Conservation (phyloP, 2,888 invertebrate genomes). For the Perdita meconis region DNA sequence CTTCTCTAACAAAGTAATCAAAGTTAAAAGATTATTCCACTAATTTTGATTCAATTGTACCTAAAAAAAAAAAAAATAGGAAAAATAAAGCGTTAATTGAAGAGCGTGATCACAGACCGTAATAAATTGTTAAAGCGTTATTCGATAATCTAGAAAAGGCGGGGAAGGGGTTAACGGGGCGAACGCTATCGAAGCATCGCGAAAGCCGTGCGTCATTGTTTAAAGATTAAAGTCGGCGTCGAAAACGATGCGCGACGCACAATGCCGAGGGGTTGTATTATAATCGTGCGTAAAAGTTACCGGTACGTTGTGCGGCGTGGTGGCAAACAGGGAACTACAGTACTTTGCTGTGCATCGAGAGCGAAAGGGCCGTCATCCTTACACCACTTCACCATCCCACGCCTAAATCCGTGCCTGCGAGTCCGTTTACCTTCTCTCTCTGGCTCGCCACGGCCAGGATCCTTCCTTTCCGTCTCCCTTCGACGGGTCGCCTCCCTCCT, state of each 20-base stretch:
- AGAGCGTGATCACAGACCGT: too few species aligned
- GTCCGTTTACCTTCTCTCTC: constrained; percentile 56
- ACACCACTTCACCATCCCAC: constrained; percentile 61
- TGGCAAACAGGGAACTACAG: constrained; percentile 46
- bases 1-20: too few species aligned
- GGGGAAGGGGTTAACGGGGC: too few species aligned
- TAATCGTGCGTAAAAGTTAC: constrained; percentile 43
- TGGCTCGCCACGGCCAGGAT: constrained; percentile 9
- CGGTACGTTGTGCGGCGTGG: constrained; percentile 23
- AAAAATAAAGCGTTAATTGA: too few species aligned
- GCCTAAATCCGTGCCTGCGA: constrained; percentile 67
- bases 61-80: too few species aligned
- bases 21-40: too few species aligned
- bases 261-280: constrained; percentile 23
- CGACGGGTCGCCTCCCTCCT: constrained; percentile 48
- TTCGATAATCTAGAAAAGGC: too few species aligned
- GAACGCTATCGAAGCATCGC: too few species aligned
- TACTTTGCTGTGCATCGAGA: constrained; percentile 57
- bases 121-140: too few species aligned
- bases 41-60: too few species aligned
- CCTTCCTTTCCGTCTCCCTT: constrained; percentile 41
- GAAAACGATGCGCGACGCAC: constrained; percentile 5
- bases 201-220: neutral
- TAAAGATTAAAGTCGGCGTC: constrained; percentile 18
- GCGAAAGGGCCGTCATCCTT: constrained; percentile 67